phyloP scores from a whole-genome alignment of 1,140 invertebrate genomes.

The Eubasilissa regina region DNA sequence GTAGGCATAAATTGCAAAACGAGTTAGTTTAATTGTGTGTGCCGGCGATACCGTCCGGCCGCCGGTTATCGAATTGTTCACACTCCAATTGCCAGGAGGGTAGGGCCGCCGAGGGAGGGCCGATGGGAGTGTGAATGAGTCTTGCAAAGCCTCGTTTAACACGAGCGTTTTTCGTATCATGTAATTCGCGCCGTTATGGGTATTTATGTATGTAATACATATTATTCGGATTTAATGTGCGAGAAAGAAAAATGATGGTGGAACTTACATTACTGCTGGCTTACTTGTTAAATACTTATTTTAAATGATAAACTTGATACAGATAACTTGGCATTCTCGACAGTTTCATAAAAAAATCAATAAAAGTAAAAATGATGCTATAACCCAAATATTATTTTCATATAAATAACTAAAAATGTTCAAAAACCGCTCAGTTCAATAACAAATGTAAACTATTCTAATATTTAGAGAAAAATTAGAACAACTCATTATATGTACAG shows the following conservation, averaged over 20 bases:
- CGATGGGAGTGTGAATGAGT: constrained; percentile 22
- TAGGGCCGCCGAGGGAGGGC: neutral
- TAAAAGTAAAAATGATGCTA: too few relatives aligned
- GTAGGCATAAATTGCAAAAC: constrained; percentile 16
- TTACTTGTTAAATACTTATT: too few relatives aligned
- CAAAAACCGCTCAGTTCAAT: too few relatives aligned
- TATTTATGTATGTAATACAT: neutral
- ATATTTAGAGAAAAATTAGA: too few relatives aligned
- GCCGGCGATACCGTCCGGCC: constrained; percentile 28
- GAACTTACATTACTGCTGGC: too few relatives aligned
- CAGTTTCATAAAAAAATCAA: too few relatives aligned
- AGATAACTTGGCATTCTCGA: too few relatives aligned
- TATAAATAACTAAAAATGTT: too few relatives aligned
- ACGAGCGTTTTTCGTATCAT: constrained; percentile 5
- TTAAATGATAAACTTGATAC: too few relatives aligned
- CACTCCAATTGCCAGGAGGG: constrained; percentile 34
- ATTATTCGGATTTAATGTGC: constrained; percentile 4
- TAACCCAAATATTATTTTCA: too few relatives aligned
- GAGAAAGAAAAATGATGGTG: constrained; percentile 6
- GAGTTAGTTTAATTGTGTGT: constrained; percentile 39
- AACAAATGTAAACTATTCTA: too few relatives aligned
- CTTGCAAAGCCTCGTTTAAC: constrained; percentile 15
- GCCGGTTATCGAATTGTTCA: constrained; percentile 42
- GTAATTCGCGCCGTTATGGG: neutral
- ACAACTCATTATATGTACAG: too few relatives aligned